These are phyloP conservation scores for Myripristis murdjan DNA, from an alignment of 2,797 vertebrate genomes.

Conservation along the genomic window DNA sequence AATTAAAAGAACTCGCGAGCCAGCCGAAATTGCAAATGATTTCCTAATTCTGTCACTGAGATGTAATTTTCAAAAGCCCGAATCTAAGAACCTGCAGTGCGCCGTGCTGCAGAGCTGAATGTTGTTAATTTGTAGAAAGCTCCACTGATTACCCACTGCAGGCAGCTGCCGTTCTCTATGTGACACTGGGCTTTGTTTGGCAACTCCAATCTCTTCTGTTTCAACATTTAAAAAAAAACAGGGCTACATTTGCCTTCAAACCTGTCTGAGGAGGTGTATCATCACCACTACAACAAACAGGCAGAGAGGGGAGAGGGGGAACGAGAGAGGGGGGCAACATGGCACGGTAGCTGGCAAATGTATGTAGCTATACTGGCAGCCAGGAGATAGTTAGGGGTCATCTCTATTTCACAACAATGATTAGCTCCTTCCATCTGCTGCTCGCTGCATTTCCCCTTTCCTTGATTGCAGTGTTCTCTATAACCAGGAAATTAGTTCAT, in stretches of 20 bases:
- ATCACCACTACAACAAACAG: conserved; percentile 59
- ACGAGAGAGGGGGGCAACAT: conserved; percentile 1
- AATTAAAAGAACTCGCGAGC: conserved; percentile 36
- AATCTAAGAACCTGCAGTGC: conserved; percentile 72
- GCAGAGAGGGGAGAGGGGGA: conserved; percentile 42
- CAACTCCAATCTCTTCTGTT: conserved; percentile 82
- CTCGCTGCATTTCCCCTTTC: conserved; percentile 79
- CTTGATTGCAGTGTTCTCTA: conserved; percentile 86
- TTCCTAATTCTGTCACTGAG: conserved; percentile 53
- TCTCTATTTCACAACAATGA: conserved; percentile 90
- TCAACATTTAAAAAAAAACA: conserved; percentile 55
- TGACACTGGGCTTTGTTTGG: conserved; percentile 78
- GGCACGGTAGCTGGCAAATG: conserved; percentile 44
- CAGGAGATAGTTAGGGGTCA: conserved; percentile 87
- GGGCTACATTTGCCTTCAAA: conserved; percentile 59
- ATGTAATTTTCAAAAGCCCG: conserved; percentile 67
- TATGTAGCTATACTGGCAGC: conserved; percentile 69
- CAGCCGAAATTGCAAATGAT: conserved; percentile 61
- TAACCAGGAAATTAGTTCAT: conserved; percentile 87
- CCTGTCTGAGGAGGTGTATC: conserved; percentile 69
- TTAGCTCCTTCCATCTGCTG: conserved; percentile 88
- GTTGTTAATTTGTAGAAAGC: conserved; percentile 82
- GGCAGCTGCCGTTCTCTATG: conserved; percentile 81
- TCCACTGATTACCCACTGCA: conserved; percentile 82
- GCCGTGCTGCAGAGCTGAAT: conserved; percentile 79